phyloP scores from a whole-genome alignment of 2,888 invertebrate genomes.

The Plebejus melissa region DNA sequence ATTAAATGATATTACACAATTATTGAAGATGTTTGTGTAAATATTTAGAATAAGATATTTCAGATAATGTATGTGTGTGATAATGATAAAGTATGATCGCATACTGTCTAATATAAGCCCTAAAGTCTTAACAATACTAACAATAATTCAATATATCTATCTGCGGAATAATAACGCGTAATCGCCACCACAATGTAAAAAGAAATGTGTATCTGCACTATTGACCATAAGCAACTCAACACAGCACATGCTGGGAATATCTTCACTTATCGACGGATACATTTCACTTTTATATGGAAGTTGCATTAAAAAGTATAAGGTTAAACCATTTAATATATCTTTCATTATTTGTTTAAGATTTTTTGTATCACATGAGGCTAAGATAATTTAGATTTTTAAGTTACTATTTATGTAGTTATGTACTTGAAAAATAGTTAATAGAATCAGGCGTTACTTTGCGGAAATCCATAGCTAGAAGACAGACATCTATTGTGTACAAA shows the following conservation, averaged over 20 bases:
- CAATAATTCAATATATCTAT: background rate
- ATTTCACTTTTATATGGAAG: background rate
- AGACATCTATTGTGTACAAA: background rate
- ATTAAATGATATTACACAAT: no score
- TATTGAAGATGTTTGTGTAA: no score
- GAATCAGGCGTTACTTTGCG: no score
- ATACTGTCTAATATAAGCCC: no score
- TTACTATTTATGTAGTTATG: no score
- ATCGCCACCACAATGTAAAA: background rate
- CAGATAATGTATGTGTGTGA: no score
- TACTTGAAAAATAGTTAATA: background rate
- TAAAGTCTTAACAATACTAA: no score
- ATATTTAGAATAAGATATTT: no score
- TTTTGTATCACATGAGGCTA: background rate
- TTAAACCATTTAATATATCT: background rate
- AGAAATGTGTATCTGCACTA: background rate
- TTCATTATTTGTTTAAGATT: no score
- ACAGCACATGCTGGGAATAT: background rate
- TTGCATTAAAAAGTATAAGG: background rate
- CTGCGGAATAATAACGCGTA: background rate
- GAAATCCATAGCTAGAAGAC: no score
- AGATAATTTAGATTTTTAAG: background rate
- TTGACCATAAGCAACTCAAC: constrained; percentile 9
- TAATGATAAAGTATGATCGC: no score
- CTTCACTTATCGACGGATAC: background rate